Conservation (phyloP, 2,113 vertebrate species). For the Chamaetylas fuelleborni region DNA sequence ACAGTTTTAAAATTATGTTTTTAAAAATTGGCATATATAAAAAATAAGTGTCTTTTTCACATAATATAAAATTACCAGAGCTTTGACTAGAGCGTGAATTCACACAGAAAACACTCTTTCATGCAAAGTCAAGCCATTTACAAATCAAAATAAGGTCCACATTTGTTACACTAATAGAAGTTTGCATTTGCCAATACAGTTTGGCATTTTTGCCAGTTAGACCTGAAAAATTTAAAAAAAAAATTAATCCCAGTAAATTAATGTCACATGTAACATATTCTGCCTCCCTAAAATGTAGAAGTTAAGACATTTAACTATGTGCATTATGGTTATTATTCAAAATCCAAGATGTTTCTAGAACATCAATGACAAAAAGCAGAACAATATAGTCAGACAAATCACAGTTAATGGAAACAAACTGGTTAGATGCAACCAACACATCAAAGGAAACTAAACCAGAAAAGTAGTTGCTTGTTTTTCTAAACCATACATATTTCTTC, state of each 20-base stretch:
- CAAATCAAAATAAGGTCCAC: not conserved
- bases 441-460: not conserved
- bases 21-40: not conserved
- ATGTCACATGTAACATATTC: not conserved
- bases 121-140: not conserved
- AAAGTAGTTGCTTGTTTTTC: not conserved
- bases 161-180: not conserved
- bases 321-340: not conserved
- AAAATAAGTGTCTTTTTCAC: not conserved
- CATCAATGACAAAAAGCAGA: not conserved
- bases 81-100: not conserved
- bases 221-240: not conserved
- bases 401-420: not conserved
- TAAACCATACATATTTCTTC: not conserved
- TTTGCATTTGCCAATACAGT: not conserved
- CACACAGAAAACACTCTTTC: not conserved
- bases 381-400: not conserved
- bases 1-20: not conserved
- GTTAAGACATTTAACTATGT: not conserved
- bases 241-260: not conserved
- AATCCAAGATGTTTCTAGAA: not conserved
- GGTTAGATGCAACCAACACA: not conserved
- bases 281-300: not conserved
- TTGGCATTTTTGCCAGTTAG: not conserved
- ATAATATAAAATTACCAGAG: not conserved